These are phyloP conservation scores for Lumbricus terrestris DNA, from an alignment of 2,888 invertebrate genomes.

Conservation along the genomic window DNA sequence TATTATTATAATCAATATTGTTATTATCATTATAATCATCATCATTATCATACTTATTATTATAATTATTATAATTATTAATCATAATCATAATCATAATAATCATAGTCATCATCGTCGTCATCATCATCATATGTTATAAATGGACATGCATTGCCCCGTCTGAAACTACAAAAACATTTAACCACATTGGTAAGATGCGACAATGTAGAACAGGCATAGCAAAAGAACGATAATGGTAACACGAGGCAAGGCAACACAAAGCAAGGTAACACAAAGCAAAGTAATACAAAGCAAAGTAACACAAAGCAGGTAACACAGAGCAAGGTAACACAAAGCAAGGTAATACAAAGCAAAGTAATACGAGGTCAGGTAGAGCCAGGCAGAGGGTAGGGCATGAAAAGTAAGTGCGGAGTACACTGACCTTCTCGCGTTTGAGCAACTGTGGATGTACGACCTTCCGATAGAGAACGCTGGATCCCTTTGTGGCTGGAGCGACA, in stretches of 20 bases:
- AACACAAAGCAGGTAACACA: background rate
- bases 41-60: too few relatives aligned
- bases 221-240: too few relatives aligned
- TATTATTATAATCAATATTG: too few relatives aligned
- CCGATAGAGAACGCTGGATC: conserved; percentile 90
- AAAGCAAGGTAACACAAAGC: background rate
- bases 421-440: conserved; percentile 78
- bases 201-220: background rate
- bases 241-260: too few relatives aligned
- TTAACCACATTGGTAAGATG: background rate
- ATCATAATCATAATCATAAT: too few relatives aligned
- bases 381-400: background rate
- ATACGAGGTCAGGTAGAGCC: too few relatives aligned
- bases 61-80: too few relatives aligned
- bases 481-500: conserved; percentile 90
- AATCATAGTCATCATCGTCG: too few relatives aligned
- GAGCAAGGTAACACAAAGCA: too few relatives aligned
- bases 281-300: background rate
- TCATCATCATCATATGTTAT: too few relatives aligned
- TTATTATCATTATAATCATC: too few relatives aligned
- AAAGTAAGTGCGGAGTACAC: conserved; percentile 6
- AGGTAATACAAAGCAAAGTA: too few relatives aligned
- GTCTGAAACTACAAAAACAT: background rate
- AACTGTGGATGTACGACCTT: conserved; percentile 94
- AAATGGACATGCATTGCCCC: background rate